Percentiles rank a stretch among this genome's conserved stretches.
phyloP scores from a whole-genome alignment of 2,113 vertebrate genomes.

The Sorex fumeus region DNA sequence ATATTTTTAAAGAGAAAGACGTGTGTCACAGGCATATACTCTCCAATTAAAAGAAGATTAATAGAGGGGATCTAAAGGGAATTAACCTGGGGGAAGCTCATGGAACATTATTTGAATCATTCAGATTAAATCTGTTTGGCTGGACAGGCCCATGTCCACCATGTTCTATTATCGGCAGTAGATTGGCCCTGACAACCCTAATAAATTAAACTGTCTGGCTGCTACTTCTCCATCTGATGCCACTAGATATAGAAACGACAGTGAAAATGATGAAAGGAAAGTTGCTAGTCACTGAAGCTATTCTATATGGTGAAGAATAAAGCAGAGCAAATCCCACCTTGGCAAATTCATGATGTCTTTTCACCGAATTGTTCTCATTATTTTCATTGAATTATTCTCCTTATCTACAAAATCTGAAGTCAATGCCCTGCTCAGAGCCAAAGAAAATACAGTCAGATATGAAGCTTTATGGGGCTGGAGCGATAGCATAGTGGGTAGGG shows the following conservation, averaged over 20 bases:
- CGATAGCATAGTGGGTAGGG: no score
- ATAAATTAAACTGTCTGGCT: conserved; percentile 79
- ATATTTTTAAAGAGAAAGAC: conserved; percentile 37
- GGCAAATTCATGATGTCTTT: neutral
- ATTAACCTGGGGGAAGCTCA: conserved; percentile 56
- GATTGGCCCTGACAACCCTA: conserved; percentile 76
- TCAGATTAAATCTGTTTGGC: conserved; percentile 74
- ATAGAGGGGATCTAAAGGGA: neutral
- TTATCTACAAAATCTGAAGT: neutral
- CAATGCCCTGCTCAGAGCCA: neutral
- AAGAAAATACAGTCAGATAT: neutral
- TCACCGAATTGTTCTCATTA: neutral
- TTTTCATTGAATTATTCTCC: neutral
- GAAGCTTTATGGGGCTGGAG: neutral
- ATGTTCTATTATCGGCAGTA: conserved; percentile 46
- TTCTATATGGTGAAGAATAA: neutral
- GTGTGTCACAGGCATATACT: neutral
- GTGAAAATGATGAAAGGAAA: neutral
- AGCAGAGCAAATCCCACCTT: neutral
- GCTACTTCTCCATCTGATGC: conserved; percentile 26
- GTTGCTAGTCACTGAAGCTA: neutral
- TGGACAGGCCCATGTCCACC: conserved; percentile 37
- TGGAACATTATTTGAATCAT: conserved; percentile 71
- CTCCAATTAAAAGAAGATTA: conserved; percentile 57
- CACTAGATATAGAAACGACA: accelerated